Conservation (phyloP, 2,797 vertebrate species). For the Meda fulgida region DNA sequence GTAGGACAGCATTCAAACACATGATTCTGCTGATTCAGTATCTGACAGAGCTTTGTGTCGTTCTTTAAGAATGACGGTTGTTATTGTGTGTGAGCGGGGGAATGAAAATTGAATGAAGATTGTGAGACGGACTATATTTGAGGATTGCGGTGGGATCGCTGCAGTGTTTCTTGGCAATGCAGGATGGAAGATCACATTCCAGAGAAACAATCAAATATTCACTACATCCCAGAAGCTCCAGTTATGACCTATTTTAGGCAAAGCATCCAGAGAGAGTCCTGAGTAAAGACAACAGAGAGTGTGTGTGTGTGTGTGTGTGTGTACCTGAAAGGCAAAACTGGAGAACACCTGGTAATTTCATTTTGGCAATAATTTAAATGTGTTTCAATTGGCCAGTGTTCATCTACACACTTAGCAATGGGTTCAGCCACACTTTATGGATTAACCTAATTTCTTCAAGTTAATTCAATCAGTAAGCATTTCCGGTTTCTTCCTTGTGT, state of each 20-base stretch:
- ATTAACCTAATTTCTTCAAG: neutral
- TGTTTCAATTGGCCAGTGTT: neutral
- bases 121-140: slow-evolving; percentile 32
- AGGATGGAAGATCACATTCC: slow-evolving; percentile 68
- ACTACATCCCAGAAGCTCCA: slow-evolving; percentile 61
- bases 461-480: neutral
- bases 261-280: slow-evolving; percentile 53
- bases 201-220: slow-evolving; percentile 69
- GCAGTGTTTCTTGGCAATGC: slow-evolving; percentile 72
- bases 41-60: neutral
- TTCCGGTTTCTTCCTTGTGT: neutral
- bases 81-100: slow-evolving; percentile 18
- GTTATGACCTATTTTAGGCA: slow-evolving; percentile 79
- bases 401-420: neutral
- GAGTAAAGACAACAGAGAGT: neutral
- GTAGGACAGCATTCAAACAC: neutral
- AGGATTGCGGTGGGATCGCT: slow-evolving; percentile 36
- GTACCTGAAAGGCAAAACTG: neutral
- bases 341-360: neutral
- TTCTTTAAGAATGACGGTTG: slow-evolving; percentile 3
- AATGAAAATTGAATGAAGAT: slow-evolving; percentile 27
- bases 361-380: slow-evolving; percentile 2
- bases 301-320: neutral
- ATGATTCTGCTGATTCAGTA: neutral
- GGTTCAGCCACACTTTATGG: neutral